Evolutionary conservation across 2,888 invertebrate genomes (phyloP).

Genomic region (Philereme transversata): DNA sequence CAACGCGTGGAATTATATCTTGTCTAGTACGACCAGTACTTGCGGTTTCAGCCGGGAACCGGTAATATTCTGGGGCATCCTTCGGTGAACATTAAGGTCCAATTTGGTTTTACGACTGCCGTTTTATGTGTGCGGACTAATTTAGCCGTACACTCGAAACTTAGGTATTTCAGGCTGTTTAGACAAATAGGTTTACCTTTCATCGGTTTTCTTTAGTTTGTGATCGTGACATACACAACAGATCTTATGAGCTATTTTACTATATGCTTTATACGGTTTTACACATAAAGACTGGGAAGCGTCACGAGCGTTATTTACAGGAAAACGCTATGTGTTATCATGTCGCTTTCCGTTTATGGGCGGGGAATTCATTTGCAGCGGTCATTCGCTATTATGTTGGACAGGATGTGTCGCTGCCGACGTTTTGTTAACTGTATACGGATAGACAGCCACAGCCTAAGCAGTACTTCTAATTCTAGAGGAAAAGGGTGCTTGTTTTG

Average conservation of each 20-base stretch:
- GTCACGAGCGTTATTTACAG: constrained; percentile 41
- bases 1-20: constrained; percentile 28
- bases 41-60: constrained; percentile 26
- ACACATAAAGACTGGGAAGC: constrained; percentile 3
- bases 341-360: constrained; percentile 48
- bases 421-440: constrained; percentile 45
- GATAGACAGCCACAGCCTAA: constrained; percentile 7
- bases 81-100: constrained; percentile 28
- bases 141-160: constrained; percentile 4
- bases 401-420: constrained; percentile 46
- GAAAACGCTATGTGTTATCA: constrained; percentile 50
- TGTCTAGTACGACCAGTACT: constrained; percentile 11
- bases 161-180: not conserved
- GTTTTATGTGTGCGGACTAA: constrained; percentile 12
- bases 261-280: not conserved
- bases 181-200: not conserved
- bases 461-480: too few species aligned
- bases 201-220: not conserved
- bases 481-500: too few species aligned
- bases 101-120: constrained; percentile 29
- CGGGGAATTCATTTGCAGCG: constrained; percentile 50
- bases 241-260: not conserved
- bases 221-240: not conserved
- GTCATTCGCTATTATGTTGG: constrained; percentile 26
- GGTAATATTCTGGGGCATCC: constrained; percentile 27